Base-by-base conservation (phyloP, 2,888 invertebrate species). In the Rhabditoides inermis region DNA sequence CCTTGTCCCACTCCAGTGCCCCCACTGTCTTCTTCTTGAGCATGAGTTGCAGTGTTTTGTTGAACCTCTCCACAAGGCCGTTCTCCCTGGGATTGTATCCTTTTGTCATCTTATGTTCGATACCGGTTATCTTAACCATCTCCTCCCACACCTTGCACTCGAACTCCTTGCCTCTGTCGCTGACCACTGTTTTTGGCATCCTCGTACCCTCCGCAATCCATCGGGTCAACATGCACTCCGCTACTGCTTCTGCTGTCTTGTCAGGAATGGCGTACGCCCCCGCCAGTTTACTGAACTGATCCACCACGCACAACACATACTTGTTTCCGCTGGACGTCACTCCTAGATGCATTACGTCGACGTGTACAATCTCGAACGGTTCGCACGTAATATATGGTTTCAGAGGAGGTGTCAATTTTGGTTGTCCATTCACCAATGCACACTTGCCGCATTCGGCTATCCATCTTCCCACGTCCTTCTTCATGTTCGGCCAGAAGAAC, bases 81-180 rank as follows among this genome's bases (percentile, higher is more conserved):
- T 65, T 65, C 23, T 49, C 55, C 28, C 56, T 27, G 0, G 53
- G 48, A 32, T 65, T 45, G 45, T 65, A 65, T 2, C 58, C 51
- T 32, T 58, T 51, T 0, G 60, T 58, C 40, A 12, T 32, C 20
- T 35, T 42, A 10, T 39, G n/a, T 1, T 49, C 30, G 1, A 55
- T 58, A 2, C 35, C n/a, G 3, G 36, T 28, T 45, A 51, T 44
- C 26, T 53, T 53, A 1, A 35, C n/a, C 15, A 57, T 18, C 22
- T 55, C 45, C n/a, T 36, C 20, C 22, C 57, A 44, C 0, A 45
- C 18, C 1, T 25, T 30, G 30, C 58, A 58, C 1, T 42, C 40
- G 25, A 60, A 53, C 26, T 58, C 58, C 3, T 20, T 37, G 1
- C 60, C 60, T 22, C 53, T 52, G 40, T 60, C 60, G 0, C 53